Conservation (phyloP, 2,888 invertebrate species). For the Brenthis hecate region DNA sequence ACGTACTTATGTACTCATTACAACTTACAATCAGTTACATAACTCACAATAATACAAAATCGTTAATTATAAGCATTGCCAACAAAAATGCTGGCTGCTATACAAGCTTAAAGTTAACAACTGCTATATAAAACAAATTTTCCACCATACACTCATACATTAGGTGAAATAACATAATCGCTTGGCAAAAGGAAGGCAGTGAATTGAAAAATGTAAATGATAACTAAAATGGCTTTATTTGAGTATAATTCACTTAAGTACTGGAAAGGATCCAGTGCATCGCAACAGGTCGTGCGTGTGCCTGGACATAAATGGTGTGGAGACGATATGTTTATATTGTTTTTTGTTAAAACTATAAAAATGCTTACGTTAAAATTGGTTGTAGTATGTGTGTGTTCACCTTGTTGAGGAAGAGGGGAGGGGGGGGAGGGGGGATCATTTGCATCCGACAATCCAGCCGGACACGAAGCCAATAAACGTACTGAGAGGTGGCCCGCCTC, state of each 20-base stretch:
- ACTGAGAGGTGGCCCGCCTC: too few relatives aligned
- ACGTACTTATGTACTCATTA: too few relatives aligned
- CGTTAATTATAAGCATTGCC: too few relatives aligned
- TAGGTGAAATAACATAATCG: slow-evolving; percentile 34
- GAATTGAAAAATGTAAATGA: slow-evolving; percentile 82
- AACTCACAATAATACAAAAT: too few relatives aligned
- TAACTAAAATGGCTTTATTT: slow-evolving; percentile 73
- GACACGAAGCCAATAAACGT: too few relatives aligned
- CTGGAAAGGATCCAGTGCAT: slow-evolving; percentile 69
- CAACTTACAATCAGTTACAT: too few relatives aligned
- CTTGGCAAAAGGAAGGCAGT: slow-evolving; percentile 65
- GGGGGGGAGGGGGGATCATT: too few relatives aligned
- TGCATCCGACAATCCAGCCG: too few relatives aligned
- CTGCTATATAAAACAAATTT: background rate
- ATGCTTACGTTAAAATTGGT: too few relatives aligned
- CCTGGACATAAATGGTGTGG: slow-evolving; percentile 43
- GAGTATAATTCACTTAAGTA: slow-evolving; percentile 71
- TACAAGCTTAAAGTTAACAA: background rate
- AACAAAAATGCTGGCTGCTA: background rate
- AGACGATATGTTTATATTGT: slow-evolving; percentile 19
- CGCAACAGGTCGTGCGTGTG: slow-evolving; percentile 72
- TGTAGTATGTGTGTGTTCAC: too few relatives aligned
- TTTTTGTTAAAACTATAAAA: background rate
- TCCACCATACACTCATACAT: slow-evolving; percentile 19
- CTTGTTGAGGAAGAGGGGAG: too few relatives aligned